These are phyloP conservation scores for Ceratothoa steindachneri DNA, from an alignment of 2,888 invertebrate species.

Conservation along the genomic window DNA sequence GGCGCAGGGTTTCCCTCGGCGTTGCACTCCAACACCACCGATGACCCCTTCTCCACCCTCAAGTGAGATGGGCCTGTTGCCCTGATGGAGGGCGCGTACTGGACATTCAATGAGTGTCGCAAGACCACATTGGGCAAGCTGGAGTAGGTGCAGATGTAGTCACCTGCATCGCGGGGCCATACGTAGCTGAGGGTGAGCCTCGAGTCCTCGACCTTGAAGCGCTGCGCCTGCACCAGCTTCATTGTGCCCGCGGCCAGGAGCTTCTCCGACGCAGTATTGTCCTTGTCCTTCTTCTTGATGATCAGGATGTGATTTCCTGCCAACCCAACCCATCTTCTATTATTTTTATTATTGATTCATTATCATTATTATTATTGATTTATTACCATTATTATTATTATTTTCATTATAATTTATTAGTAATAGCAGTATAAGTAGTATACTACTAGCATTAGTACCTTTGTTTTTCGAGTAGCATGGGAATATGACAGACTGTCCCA, in stretches of 20 bases:
- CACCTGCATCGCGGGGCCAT: slow-evolving; percentile 34
- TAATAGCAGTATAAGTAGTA: no score
- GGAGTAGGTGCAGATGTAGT: slow-evolving; percentile 32
- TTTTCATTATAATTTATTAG: no score
- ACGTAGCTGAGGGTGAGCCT: slow-evolving; percentile 30
- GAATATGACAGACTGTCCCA: slow-evolving; percentile 70
- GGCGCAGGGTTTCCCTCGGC: slow-evolving; percentile 42
- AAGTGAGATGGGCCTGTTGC: slow-evolving; percentile 29
- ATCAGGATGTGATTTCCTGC: slow-evolving; percentile 32
- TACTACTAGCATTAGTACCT: no score
- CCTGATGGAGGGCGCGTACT: slow-evolving; percentile 36
- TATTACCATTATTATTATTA: no score
- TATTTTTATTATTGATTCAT: neutral
- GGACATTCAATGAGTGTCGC: slow-evolving; percentile 33
- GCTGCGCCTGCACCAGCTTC: slow-evolving; percentile 22
- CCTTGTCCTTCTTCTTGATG: slow-evolving; percentile 24
- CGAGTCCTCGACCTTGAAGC: slow-evolving; percentile 23
- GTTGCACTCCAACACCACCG: slow-evolving; percentile 27
- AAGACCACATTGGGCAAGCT: slow-evolving; percentile 23
- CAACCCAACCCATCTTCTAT: no score
- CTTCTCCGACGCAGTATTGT: neutral
- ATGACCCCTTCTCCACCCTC: slow-evolving; percentile 30
- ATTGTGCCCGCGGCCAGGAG: slow-evolving; percentile 16
- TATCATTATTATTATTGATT: no score
- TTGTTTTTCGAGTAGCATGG: slow-evolving; percentile 77